Base-by-base conservation (phyloP, 2,113 vertebrate genomes). In the Scatophagus argus region DNA sequence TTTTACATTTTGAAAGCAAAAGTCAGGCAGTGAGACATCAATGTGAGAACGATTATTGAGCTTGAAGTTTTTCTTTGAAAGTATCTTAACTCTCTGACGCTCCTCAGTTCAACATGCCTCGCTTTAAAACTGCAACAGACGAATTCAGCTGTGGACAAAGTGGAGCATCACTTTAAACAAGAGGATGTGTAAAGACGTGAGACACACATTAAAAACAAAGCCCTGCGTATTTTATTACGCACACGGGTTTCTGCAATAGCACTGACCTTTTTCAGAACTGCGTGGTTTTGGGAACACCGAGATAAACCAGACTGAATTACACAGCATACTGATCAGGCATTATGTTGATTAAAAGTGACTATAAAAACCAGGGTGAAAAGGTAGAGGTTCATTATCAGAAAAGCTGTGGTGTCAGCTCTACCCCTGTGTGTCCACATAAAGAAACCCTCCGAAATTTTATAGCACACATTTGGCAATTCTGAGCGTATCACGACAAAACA, bases 351-450 rank as follows among this genome's bases (percentile, higher is more conserved):
- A 64, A 74, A 87, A 67, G 56, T 13, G 9, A 46, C 66, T 34
- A 23, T 63, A 58, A 78, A 74, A 25, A 9, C 36, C 6, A 47
- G 54, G 60, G 29, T 68, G 70, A 60, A 74, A 88, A 77, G 61
- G 25, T 43, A 72, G 27, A 59, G 59, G 55, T 81, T 84, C 75
- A 71, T 77, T 63, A 70, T 74, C 31, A 75, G 61, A 58, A 72
- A 69, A 83, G 51, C 56, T 60, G 81, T 31, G 52, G 72, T 69
- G 73, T 85, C 76, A 81, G 73, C 79, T 78, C 44, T 10, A 77
- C 56, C 46, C 41, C 2, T 14, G 14, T 8, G 1, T 31, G 25
- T 12, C 49, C 36, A 52, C 67, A 74, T 27, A n/a, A 72, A 74
- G 38, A 74, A 70, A 82, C 58, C 1, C 25, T 10, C 3, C 10